Evolutionary conservation across 2,797 vertebrate genomes (phyloP).

Genomic region (Semaprochilodus insignis): DNA sequence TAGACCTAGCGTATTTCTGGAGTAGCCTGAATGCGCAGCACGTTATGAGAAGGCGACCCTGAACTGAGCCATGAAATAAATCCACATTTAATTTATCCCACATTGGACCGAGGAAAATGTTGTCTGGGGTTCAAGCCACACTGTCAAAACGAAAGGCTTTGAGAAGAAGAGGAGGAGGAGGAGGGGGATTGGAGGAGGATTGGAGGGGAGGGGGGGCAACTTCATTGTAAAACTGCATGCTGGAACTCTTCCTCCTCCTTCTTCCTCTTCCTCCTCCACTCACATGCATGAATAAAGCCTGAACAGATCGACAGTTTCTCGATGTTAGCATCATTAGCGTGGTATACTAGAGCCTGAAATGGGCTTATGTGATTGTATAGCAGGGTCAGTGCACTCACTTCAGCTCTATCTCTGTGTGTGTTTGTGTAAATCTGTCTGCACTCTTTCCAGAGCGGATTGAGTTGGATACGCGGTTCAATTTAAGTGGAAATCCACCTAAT

Average conservation of each 20-base stretch:
- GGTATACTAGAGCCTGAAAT: background rate
- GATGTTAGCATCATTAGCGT: no score
- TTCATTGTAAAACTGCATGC: constrained; percentile 2
- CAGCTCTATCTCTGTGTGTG: no score
- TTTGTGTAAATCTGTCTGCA: no score
- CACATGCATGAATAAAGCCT: background rate
- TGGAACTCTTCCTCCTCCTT: background rate
- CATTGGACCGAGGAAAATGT: constrained; percentile 71
- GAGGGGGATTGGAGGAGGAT: constrained; percentile 38
- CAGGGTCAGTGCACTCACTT: no score
- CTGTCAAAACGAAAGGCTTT: constrained; percentile 66
- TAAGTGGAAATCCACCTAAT: no score
- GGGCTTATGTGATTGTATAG: no score
- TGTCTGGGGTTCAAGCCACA: constrained; percentile 75
- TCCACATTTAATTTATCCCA: constrained; percentile 77
- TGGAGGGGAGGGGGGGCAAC: constrained; percentile 11
- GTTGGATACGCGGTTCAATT: no score
- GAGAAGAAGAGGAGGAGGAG: constrained; percentile 46
- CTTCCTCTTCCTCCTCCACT: background rate
- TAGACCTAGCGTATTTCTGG: constrained; percentile 18
- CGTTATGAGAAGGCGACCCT: constrained; percentile 64
- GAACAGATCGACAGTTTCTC: no score
- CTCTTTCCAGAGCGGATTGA: no score
- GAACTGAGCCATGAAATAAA: constrained; percentile 72
- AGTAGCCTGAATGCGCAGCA: constrained; percentile 54